Evolutionary conservation across 2,113 vertebrate species (phyloP).

Genomic region (Variabilichromis moorii): DNA sequence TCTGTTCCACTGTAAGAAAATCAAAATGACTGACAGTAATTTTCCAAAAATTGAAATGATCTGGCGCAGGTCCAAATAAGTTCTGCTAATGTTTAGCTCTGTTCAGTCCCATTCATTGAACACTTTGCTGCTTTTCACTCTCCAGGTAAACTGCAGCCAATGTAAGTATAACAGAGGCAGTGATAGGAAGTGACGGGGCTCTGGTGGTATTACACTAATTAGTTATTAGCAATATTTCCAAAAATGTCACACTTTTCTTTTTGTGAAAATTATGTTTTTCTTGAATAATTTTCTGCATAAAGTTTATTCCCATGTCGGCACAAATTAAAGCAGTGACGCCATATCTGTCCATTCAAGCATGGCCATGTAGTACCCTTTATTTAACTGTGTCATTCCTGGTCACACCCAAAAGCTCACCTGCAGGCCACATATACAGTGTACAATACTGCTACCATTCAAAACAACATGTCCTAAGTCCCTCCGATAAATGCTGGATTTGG

Average conservation of each 20-base stretch:
- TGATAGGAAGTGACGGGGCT: background rate
- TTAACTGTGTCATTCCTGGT: background rate
- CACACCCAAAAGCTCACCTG: background rate
- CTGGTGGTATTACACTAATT: background rate
- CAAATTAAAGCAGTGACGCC: background rate
- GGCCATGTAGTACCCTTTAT: background rate
- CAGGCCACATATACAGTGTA: slow-evolving; percentile 1
- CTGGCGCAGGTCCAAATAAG: background rate
- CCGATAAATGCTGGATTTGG: slow-evolving; percentile 49
- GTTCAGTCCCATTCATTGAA: background rate
- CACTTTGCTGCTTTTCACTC: background rate
- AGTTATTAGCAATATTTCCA: background rate
- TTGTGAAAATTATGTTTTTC: background rate
- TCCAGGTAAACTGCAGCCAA: background rate
- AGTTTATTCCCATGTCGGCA: background rate
- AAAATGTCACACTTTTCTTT: background rate
- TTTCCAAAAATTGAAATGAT: background rate
- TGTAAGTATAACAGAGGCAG: background rate
- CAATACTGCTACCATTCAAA: background rate
- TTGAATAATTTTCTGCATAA: background rate
- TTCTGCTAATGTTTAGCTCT: background rate
- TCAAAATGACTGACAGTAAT: background rate
- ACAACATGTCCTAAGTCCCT: slow-evolving; percentile 7
- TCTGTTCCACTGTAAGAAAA: background rate
- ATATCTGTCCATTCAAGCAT: slow-evolving; percentile 31